Percentiles rank a stretch among this genome's conserved stretches.
phyloP scores from a whole-genome alignment of 2,888 invertebrate genomes.

The Octonoba sinensis region DNA sequence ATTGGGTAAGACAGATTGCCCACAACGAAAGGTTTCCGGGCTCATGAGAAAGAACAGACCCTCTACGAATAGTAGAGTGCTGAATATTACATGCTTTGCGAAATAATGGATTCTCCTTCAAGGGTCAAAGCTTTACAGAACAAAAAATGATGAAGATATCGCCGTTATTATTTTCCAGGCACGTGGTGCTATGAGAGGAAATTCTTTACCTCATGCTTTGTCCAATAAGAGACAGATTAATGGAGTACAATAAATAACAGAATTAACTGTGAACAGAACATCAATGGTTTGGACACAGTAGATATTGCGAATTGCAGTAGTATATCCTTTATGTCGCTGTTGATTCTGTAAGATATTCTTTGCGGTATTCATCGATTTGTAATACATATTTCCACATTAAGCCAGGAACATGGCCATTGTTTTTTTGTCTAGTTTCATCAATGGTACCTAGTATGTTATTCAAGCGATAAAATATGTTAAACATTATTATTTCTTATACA shows the following conservation, averaged over 20 bases:
- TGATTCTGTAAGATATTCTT: too few species aligned
- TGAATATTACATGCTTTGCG: conserved; percentile 48
- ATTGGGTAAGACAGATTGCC: conserved; percentile 37
- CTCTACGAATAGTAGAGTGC: conserved; percentile 11
- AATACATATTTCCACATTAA: too few species aligned
- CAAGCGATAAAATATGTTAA: too few species aligned
- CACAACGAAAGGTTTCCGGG: conserved; percentile 4
- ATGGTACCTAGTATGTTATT: too few species aligned
- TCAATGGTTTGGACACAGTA: background rate
- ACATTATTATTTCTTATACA: too few species aligned
- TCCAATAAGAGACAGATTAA: conserved; percentile 19
- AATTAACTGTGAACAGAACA: background rate
- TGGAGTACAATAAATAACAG: conserved; percentile 30
- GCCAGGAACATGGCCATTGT: too few species aligned
- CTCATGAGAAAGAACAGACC: conserved; percentile 43
- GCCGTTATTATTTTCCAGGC: conserved; percentile 32
- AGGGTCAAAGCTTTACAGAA: conserved; percentile 25
- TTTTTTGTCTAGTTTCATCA: too few species aligned
- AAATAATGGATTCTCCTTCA: conserved; percentile 35
- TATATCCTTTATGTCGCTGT: too few species aligned
- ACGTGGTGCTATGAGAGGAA: conserved; percentile 9
- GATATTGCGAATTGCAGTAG: too few species aligned
- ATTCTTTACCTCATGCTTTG: conserved; percentile 20
- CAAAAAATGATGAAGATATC: conserved; percentile 54
- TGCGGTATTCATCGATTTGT: too few species aligned